phyloP scores from a whole-genome alignment of 2,113 vertebrate genomes.

The Prionailurus bengalensis region DNA sequence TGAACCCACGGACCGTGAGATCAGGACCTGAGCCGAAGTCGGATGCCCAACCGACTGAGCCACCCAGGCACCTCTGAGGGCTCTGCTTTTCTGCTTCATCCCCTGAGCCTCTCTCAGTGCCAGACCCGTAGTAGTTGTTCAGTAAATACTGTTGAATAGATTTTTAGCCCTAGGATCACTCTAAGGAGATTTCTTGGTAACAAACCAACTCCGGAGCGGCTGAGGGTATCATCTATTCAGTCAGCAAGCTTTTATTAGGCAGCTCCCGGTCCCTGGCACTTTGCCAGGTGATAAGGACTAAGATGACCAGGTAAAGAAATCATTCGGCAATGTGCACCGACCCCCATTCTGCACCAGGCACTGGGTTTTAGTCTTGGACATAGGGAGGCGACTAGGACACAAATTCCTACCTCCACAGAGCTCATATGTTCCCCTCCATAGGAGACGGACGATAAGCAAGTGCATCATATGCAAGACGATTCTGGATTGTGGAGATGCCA shows the following conservation, averaged over 20 bases:
- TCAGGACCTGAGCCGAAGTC: no score
- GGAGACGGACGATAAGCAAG: not conserved
- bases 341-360: not conserved
- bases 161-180: not conserved
- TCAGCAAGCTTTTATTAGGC: not conserved
- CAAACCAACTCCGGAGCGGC: not conserved
- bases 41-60: no score
- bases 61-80: no score
- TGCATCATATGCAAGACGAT: not conserved
- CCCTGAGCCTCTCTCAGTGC: not conserved
- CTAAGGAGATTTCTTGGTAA: not conserved
- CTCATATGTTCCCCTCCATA: not conserved
- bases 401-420: not conserved
- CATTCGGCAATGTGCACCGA: not conserved
- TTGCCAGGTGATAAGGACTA: not conserved
- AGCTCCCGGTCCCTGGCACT: not conserved
- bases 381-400: not conserved
- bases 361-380: not conserved
- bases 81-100: not conserved
- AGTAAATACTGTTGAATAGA: not conserved
- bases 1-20: no score
- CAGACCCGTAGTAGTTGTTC: not conserved
- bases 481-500: not conserved
- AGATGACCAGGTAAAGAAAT: not conserved
- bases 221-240: not conserved